A percentile compares a stretch with the other conserved stretches of the same genome.
Evolutionary conservation across 2,113 vertebrate species (phyloP).

Genomic region (Neolamprologus sp.): DNA sequence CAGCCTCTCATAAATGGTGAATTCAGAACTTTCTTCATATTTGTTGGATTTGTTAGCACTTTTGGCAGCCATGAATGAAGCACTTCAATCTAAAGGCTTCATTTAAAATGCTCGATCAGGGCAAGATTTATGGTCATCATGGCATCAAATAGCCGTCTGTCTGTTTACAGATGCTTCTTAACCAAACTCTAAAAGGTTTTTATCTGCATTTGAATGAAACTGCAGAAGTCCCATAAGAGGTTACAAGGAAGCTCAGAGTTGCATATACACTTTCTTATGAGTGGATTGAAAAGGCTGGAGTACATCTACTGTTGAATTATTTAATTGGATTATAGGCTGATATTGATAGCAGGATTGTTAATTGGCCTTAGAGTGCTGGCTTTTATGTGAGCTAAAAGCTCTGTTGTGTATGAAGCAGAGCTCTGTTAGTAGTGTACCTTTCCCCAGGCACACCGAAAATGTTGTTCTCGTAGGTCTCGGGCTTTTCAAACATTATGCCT

Average conservation of each 20-base stretch:
- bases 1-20: background rate
- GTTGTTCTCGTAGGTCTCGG: background rate
- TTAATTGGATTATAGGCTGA: background rate
- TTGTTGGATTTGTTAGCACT: background rate
- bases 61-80: background rate
- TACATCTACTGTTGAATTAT: background rate
- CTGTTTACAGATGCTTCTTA: background rate
- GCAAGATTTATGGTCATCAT: background rate
- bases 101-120: background rate
- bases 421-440: background rate
- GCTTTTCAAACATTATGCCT: background rate
- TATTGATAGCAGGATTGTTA: background rate
- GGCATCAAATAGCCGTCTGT: background rate
- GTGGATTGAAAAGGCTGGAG: background rate
- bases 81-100: background rate
- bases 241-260: background rate
- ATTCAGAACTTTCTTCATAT: background rate
- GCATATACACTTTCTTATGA: background rate
- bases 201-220: background rate
- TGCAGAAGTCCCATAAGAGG: background rate
- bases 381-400: background rate
- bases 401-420: background rate
- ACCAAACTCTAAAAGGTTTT: background rate
- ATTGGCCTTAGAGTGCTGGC: background rate
- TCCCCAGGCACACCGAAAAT: background rate